A percentile compares a stretch with the other conserved stretches of the same genome.
Conservation (phyloP, 1,140 invertebrate species). For the Drosophila triauraria region DNA sequence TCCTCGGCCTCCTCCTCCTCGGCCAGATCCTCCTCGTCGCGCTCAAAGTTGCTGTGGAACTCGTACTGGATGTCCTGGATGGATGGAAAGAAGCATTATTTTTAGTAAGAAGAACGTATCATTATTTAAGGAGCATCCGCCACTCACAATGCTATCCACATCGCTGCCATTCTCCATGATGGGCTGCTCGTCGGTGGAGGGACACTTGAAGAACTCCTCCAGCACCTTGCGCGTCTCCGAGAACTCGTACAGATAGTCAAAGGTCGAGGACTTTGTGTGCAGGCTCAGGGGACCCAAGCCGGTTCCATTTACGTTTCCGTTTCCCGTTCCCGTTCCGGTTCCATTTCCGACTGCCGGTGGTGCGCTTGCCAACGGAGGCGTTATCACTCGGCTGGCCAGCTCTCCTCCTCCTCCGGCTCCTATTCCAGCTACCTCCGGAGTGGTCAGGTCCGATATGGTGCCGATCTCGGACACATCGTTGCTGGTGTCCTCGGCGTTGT, state of each 20-base stretch:
- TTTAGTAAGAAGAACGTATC: no score
- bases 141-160: constrained; percentile 83
- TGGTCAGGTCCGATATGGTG: constrained; percentile 82
- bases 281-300: constrained; percentile 69
- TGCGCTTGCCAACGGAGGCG: constrained; percentile 12
- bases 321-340: constrained; percentile 1
- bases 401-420: constrained; percentile 12
- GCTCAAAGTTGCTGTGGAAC: constrained; percentile 80
- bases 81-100: neutral
- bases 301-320: constrained; percentile 5
- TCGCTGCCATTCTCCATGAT: constrained; percentile 83
- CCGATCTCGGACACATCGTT: constrained; percentile 84
- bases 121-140: no score
- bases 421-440: constrained; percentile 58
- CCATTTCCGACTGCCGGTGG: constrained; percentile 30
- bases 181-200: constrained; percentile 87
- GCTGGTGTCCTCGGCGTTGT: constrained; percentile 83
- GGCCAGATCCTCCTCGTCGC: constrained; percentile 74
- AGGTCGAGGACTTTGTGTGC: constrained; percentile 88
- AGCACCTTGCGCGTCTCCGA: constrained; percentile 95
- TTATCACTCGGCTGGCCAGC: constrained; percentile 29
- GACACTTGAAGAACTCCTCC: constrained; percentile 96
- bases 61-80: constrained; percentile 82
- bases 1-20: constrained; percentile 71
- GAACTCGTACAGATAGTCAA: constrained; percentile 95